Evolutionary conservation across 2,888 invertebrate species (phyloP).

Genomic region (Agonopterix heracliana): DNA sequence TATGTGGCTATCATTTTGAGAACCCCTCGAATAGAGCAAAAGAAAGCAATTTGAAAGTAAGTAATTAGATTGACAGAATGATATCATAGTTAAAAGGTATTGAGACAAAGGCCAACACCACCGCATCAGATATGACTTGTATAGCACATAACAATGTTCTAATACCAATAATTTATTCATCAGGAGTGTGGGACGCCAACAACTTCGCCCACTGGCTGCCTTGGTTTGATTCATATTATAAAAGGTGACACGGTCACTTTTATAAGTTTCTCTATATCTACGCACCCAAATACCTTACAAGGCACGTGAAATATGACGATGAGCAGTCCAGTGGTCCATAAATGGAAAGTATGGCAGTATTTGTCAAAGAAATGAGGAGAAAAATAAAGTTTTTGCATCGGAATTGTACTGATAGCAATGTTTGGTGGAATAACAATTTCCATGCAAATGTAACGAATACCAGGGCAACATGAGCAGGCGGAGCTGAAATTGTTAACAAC

Average conservation of each 20-base stretch:
- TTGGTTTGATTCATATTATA: conserved; percentile 50
- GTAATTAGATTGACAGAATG: not conserved
- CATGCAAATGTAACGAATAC: conserved; percentile 29
- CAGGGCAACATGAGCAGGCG: conserved; percentile 34
- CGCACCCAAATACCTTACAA: not conserved
- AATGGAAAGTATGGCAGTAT: too few relatives aligned
- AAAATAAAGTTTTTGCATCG: not conserved
- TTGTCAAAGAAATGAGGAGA: not conserved
- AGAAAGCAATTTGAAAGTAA: not conserved
- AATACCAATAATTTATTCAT: conserved; percentile 68
- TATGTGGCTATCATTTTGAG: too few relatives aligned
- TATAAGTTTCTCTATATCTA: not conserved
- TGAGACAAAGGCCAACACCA: conserved; percentile 37
- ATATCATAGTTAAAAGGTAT: conserved; percentile 21
- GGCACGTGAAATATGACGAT: not conserved
- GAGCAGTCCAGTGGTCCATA: not conserved
- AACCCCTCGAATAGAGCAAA: not conserved
- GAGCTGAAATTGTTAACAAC: conserved; percentile 52
- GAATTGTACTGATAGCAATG: not conserved
- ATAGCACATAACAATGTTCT: conserved; percentile 63
- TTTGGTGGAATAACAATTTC: conserved; percentile 12
- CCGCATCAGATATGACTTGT: conserved; percentile 48
- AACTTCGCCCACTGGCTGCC: conserved; percentile 64
- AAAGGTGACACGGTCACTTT: conserved; percentile 35
- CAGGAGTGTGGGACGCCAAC: conserved; percentile 59